These are phyloP conservation scores for Macropus fuliginosus DNA, from an alignment of 2,797 vertebrate species.

Conservation along the genomic window DNA sequence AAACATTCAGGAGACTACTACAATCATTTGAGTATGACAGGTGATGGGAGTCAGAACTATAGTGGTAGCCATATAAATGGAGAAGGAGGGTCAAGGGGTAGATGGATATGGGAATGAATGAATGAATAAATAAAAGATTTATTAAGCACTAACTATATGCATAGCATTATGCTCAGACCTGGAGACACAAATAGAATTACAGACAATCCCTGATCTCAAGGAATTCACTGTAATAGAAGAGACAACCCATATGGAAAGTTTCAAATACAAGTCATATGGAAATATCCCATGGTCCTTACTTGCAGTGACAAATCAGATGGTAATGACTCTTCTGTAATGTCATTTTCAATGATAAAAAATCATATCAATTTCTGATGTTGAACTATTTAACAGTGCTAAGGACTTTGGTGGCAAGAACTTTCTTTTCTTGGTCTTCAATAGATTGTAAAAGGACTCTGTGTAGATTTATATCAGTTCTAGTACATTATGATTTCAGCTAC, in stretches of 20 bases:
- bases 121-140: background rate
- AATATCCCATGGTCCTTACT: constrained; percentile 79
- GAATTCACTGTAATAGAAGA: background rate
- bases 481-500: background rate
- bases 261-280: constrained; percentile 75
- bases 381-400: background rate
- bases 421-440: constrained; percentile 74
- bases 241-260: background rate
- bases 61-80: background rate
- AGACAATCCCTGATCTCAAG: background rate
- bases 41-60: background rate
- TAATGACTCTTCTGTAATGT: background rate
- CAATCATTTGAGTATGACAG: background rate
- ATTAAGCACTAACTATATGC: background rate
- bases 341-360: background rate
- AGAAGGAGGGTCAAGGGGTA: no score
- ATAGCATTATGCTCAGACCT: background rate
- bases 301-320: background rate
- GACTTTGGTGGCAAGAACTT: background rate
- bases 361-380: background rate
- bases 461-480: background rate
- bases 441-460: constrained; percentile 45
- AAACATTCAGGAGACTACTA: background rate
- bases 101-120: background rate
- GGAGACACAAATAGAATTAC: background rate